Evolutionary conservation across 2,797 vertebrate species (phyloP).

Genomic region (Cottoperca gobio): DNA sequence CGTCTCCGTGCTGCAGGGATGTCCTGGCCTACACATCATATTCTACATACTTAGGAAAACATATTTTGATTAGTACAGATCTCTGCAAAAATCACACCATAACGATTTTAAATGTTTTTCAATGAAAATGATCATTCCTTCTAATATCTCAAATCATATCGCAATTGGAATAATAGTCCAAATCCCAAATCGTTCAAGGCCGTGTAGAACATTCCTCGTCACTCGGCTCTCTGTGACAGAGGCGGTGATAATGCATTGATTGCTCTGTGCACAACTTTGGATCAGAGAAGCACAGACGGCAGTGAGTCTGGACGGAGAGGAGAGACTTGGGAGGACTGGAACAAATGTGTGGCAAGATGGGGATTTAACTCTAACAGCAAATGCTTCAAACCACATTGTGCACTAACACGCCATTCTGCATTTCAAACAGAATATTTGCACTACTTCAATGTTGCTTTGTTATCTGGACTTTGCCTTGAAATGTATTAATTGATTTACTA

Average conservation of each 20-base stretch:
- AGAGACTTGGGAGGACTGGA: constrained; percentile 14
- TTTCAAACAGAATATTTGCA: neutral
- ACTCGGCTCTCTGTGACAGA: neutral
- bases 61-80: no score
- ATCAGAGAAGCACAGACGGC: constrained; percentile 8
- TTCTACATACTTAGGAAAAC: no score
- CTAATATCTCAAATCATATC: no score
- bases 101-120: no score
- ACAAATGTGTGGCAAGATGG: constrained; percentile 25
- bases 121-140: no score
- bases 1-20: no score
- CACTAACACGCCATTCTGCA: neutral
- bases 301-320: constrained; percentile 20
- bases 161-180: no score
- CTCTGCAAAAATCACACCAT: no score
- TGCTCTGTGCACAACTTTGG: neutral
- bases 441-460: neutral
- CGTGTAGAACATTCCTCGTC: neutral
- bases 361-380: constrained; percentile 1
- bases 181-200: no score
- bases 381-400: constrained; percentile 4
- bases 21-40: no score
- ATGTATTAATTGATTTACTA: constrained; percentile 5
- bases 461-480: constrained; percentile 10
- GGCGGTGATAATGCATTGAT: neutral